Conservation (phyloP, 2,888 invertebrate species). For the Drepana falcataria region DNA sequence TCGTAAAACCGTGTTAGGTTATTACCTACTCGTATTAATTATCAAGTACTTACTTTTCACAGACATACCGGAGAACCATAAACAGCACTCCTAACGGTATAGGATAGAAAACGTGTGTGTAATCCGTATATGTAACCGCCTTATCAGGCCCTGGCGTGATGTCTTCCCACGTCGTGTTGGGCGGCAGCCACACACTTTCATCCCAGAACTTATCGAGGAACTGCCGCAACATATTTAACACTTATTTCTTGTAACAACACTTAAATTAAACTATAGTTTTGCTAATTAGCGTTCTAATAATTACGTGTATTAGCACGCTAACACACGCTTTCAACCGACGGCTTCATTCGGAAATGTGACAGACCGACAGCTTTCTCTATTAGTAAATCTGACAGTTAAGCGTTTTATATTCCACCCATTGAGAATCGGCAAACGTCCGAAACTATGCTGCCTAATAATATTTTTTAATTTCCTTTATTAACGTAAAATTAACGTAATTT, state of each 20-base stretch:
- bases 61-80: constrained; percentile 85
- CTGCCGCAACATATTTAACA: constrained; percentile 56
- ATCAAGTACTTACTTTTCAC: constrained; percentile 88
- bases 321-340: constrained; percentile 16
- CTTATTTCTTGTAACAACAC: constrained; percentile 1
- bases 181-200: constrained; percentile 94
- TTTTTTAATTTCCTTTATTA: too few relatives aligned
- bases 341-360: constrained; percentile 29
- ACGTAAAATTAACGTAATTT: too few relatives aligned
- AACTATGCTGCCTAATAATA: too few relatives aligned
- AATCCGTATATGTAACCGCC: constrained; percentile 86
- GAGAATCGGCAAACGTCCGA: too few relatives aligned
- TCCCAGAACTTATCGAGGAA: constrained; percentile 84
- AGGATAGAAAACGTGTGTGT: constrained; percentile 89
- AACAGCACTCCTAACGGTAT: constrained; percentile 90
- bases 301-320: constrained; percentile 7
- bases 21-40: constrained; percentile 14
- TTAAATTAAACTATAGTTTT: constrained; percentile 1
- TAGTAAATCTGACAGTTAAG: too few relatives aligned
- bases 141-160: constrained; percentile 86
- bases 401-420: too few relatives aligned
- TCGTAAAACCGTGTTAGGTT: constrained; percentile 15
- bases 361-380: neutral
- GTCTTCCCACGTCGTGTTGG: constrained; percentile 93
- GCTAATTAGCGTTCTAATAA: constrained; percentile 10